These are phyloP conservation scores for Drosophila elegans DNA, from an alignment of 1,140 invertebrate genomes.

Conservation along the genomic window DNA sequence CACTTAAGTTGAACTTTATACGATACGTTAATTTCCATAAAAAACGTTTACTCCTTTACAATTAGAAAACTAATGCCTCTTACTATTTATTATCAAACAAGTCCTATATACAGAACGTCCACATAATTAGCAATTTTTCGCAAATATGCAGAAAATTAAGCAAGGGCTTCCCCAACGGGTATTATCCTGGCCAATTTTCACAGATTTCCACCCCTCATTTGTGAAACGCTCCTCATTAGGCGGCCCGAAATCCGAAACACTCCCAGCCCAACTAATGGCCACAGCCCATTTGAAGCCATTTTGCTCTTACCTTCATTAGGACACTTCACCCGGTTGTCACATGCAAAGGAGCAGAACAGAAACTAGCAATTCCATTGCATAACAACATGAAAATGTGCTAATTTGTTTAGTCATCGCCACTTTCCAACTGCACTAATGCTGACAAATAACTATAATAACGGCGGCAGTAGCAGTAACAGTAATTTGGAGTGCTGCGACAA, in stretches of 20 bases:
- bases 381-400: slow-evolving; percentile 56
- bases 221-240: not conserved
- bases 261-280: slow-evolving; percentile 19
- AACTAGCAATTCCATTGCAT: slow-evolving; percentile 44
- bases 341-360: slow-evolving; percentile 9
- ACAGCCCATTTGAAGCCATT: slow-evolving; percentile 30
- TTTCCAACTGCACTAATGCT: slow-evolving; percentile 53
- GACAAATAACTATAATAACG: slow-evolving; percentile 65
- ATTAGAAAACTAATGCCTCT: no score
- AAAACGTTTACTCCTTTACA: no score
- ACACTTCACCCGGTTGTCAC: slow-evolving; percentile 34
- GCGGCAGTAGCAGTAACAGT: slow-evolving; percentile 31
- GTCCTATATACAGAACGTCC: not conserved
- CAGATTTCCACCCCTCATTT: slow-evolving; percentile 10
- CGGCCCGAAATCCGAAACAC: not conserved
- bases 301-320: slow-evolving; percentile 30
- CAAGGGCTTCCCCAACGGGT: not conserved
- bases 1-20: no score
- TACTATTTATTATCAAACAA: not conserved
- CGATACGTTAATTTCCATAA: no score
- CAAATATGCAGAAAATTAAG: slow-evolving; percentile 7
- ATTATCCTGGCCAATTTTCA: slow-evolving; percentile 6
- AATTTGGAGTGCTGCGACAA: slow-evolving; percentile 48
- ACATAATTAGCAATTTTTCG: slow-evolving; percentile 8
- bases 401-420: slow-evolving; percentile 60